These are phyloP conservation scores for Copsychus sechellarum DNA, from an alignment of 2,113 vertebrate species.

Conservation along the genomic window DNA sequence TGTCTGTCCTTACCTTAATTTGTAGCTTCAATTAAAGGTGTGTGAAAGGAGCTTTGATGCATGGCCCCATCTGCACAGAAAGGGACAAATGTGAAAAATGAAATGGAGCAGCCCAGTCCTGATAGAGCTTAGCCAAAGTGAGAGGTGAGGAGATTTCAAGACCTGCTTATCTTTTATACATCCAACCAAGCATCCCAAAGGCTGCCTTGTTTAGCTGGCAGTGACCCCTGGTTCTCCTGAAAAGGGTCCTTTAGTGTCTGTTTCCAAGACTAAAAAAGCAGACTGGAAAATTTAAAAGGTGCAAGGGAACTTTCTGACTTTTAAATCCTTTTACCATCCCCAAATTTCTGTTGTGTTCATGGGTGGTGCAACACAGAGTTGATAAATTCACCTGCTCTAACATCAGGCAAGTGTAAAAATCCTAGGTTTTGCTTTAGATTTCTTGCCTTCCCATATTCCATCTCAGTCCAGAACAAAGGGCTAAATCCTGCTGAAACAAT, in stretches of 20 bases:
- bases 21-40: background rate
- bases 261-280: background rate
- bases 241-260: background rate
- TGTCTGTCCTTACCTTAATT: background rate
- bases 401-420: background rate
- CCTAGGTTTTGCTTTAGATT: background rate
- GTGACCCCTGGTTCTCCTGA: background rate
- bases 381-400: background rate
- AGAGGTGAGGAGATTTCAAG: background rate
- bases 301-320: background rate
- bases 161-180: background rate
- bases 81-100: background rate
- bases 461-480: conserved; percentile 21
- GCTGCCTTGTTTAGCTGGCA: background rate
- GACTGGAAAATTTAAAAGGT: background rate
- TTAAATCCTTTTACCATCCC: background rate
- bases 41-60: background rate
- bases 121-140: background rate
- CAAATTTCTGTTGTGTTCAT: background rate
- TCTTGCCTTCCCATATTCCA: background rate
- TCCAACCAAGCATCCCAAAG: background rate
- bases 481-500: conserved; percentile 12
- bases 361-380: background rate
- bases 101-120: background rate
- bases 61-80: background rate